Evolutionary conservation across 2,888 invertebrate species (phyloP).

Genomic region (Boloria selene): DNA sequence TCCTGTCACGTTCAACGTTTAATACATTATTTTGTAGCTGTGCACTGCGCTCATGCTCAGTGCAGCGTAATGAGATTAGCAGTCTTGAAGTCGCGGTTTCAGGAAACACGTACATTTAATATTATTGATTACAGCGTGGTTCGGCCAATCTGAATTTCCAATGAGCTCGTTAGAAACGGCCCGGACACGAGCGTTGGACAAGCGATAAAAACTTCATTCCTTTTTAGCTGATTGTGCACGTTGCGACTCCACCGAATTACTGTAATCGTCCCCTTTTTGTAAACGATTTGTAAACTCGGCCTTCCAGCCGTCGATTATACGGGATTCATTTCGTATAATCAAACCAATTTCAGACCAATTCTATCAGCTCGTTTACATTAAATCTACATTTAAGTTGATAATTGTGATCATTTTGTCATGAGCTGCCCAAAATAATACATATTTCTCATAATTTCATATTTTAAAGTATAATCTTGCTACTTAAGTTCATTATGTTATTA

Average conservation of each 20-base stretch:
- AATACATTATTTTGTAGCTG: slow-evolving; percentile 10
- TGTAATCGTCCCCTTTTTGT: slow-evolving; percentile 54
- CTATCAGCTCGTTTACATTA: slow-evolving; percentile 37
- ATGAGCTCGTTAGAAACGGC: slow-evolving; percentile 79
- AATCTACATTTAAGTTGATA: slow-evolving; percentile 33
- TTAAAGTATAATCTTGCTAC: background rate
- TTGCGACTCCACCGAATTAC: slow-evolving; percentile 57
- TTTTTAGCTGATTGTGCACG: slow-evolving; percentile 65
- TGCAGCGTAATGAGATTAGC: slow-evolving; percentile 48
- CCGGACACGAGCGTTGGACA: slow-evolving; percentile 61
- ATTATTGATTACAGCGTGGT: slow-evolving; percentile 79
- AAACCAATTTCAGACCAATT: slow-evolving; percentile 38
- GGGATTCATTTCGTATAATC: slow-evolving; percentile 35
- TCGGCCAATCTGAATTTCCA: slow-evolving; percentile 79
- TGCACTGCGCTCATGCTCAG: slow-evolving; percentile 42
- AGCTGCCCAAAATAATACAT: background rate
- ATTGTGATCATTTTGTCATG: slow-evolving; percentile 26
- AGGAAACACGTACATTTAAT: slow-evolving; percentile 79
- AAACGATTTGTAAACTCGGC: slow-evolving; percentile 46
- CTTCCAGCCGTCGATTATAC: slow-evolving; percentile 38
- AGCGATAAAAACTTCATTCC: slow-evolving; percentile 70
- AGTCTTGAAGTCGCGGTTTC: slow-evolving; percentile 56
- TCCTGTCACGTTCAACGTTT: background rate
- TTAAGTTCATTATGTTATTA: too few species aligned
- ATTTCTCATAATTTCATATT: slow-evolving; percentile 6